Evolutionary conservation across 2,113 vertebrate genomes (phyloP), one percentile per base, ranked within the genome.

Genomic region (Dromiciops gliroides): DNA sequence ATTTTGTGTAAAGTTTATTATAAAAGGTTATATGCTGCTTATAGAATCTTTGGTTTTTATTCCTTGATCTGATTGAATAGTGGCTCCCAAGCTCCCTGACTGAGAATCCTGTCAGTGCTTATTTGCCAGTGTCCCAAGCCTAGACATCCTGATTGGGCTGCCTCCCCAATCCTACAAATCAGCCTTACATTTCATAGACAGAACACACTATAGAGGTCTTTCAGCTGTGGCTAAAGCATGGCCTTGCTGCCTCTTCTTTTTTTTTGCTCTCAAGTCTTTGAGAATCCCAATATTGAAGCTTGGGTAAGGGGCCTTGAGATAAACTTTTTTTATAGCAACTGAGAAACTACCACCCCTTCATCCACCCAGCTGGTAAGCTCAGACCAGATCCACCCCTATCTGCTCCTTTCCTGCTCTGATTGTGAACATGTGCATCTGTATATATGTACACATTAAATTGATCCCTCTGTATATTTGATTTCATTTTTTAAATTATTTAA

Each of bases 381-480:
- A 31, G 94, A 94, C 23, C 60, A 67, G 60, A 31, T 92, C 48
- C 89, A 98, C 92, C 96, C 98, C 98, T 97, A 95, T 97, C 94
- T 93, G 97, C 97, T 98, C 89, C 97, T 89, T 94, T 98, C 98
- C 98, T 95, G 98, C 98, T 98, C 98, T 98, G 97, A 98, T 97
- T 93, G 97, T 98, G 97, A 95, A 98, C 98, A 98, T 98, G 98
- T 98, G 97, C 98, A 98, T 98, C 96, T 99, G 99, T 99, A 99
- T 97, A 99, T 99, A 99, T 99, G 99, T 99, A 99, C 98, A 99
- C 99, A 99, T 98, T 98, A 99, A 99, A 99, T 98, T 99, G 99
- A 99, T 99, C 99, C 97, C 98, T 99, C 99, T 99, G 99, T 99
- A 99, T 99, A 99, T 99, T 99, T 99, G 99, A 99, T 99, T 99